Evolutionary conservation across 2,797 vertebrate species (phyloP).

Genomic region (Cryptoprocta ferox): DNA sequence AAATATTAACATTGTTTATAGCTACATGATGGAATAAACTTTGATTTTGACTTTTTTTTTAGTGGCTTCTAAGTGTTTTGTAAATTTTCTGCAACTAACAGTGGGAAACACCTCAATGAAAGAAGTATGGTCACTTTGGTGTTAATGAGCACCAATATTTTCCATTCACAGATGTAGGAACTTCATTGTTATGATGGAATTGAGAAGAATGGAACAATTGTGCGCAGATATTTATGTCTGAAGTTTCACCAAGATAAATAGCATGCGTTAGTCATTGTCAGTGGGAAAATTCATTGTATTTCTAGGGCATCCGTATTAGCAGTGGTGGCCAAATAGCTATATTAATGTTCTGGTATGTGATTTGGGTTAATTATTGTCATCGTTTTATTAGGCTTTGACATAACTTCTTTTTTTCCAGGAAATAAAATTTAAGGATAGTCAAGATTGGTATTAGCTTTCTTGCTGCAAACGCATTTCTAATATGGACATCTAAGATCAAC

Average conservation of each 20-base stretch:
- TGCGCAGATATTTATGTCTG: constrained; percentile 48
- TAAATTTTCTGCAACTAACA: not conserved
- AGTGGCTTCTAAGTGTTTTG: not conserved
- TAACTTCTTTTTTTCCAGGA: constrained; percentile 50
- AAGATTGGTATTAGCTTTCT: constrained; percentile 37
- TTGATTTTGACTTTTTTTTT: not conserved
- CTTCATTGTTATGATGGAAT: not conserved
- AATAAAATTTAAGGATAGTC: constrained; percentile 66
- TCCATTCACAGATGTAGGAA: not conserved
- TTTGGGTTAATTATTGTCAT: constrained; percentile 72
- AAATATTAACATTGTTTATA: not conserved
- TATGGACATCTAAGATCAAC: constrained; percentile 51
- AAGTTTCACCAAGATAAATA: constrained; percentile 52
- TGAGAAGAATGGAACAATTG: not conserved
- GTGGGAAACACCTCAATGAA: not conserved
- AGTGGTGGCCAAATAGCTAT: not conserved
- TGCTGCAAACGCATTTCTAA: constrained; percentile 55
- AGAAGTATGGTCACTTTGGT: not conserved
- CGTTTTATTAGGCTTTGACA: constrained; percentile 68
- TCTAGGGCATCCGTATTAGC: constrained; percentile 49
- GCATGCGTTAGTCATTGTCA: constrained; percentile 39
- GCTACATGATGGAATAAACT: not conserved
- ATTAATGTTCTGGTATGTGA: constrained; percentile 63
- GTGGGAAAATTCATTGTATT: constrained; percentile 63
- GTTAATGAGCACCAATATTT: not conserved